Conservation (phyloP, 2,888 invertebrate genomes). For the Sisyra terminalis region DNA sequence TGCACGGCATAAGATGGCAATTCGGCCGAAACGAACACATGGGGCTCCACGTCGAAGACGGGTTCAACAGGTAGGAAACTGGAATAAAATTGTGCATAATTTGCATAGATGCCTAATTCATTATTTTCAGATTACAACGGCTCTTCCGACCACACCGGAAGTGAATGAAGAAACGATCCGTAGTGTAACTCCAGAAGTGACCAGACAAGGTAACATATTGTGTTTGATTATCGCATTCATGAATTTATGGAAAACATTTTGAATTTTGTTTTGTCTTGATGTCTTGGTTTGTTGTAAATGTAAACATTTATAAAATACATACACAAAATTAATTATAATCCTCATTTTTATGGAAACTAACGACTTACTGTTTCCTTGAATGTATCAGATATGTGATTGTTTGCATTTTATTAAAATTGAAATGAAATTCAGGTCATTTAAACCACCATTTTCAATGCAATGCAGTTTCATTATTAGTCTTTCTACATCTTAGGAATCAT, state of each 20-base stretch:
- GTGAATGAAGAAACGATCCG: slow-evolving; percentile 54
- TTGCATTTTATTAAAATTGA: too few species aligned
- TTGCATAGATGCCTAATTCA: slow-evolving; percentile 7
- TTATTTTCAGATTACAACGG: slow-evolving; percentile 33
- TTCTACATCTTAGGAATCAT: too few species aligned
- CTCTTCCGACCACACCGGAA: slow-evolving; percentile 57
- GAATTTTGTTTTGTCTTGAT: too few species aligned
- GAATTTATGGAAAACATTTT: background rate
- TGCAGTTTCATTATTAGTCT: too few species aligned
- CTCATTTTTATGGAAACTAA: too few species aligned
- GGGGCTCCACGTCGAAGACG: slow-evolving; percentile 53
- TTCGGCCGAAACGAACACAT: slow-evolving; percentile 57
- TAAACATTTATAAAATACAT: too few species aligned
- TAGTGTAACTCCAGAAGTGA: slow-evolving; percentile 43
- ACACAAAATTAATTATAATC: too few species aligned
- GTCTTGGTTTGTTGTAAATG: too few species aligned
- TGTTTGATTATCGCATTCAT: background rate
- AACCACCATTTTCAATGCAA: too few species aligned
- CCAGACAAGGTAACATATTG: slow-evolving; percentile 19
- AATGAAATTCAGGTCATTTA: too few species aligned
- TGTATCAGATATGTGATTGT: too few species aligned
- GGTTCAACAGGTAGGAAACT: slow-evolving; percentile 28
- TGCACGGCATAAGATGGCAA: slow-evolving; percentile 64
- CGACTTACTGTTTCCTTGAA: too few species aligned
- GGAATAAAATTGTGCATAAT: background rate